These are phyloP conservation scores for Drosophila repletoides DNA, from an alignment of 1,140 invertebrate genomes.

Conservation along the genomic window DNA sequence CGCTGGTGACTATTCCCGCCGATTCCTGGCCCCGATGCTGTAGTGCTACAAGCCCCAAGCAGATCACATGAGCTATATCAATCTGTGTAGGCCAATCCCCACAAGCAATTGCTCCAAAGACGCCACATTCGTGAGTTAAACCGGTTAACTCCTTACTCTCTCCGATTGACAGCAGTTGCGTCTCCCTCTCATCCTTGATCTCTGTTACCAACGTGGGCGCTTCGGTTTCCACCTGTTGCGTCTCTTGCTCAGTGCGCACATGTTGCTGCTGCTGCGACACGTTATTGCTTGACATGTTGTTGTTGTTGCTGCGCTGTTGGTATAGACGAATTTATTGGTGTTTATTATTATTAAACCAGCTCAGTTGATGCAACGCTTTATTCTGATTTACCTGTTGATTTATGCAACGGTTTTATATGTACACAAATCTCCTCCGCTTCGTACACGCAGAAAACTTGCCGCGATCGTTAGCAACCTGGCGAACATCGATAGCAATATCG, in stretches of 20 bases:
- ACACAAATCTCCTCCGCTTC: conserved; percentile 54
- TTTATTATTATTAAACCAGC: conserved; percentile 18
- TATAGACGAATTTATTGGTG: neutral
- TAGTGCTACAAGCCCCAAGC: conserved; percentile 94
- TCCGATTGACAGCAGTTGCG: conserved; percentile 50
- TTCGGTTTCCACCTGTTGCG: conserved; percentile 61
- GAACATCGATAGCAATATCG: conserved; percentile 8
- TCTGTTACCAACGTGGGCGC: conserved; percentile 23
- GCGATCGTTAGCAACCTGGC: conserved; percentile 22
- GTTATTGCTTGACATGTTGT: conserved; percentile 56
- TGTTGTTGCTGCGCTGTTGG: conserved; percentile 20
- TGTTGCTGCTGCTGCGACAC: conserved; percentile 35
- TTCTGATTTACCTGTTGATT: conserved; percentile 72
- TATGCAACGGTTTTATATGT: conserved; percentile 75
- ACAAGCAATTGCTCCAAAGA: conserved; percentile 95
- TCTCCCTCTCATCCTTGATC: too few species aligned
- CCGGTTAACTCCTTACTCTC: conserved; percentile 84
- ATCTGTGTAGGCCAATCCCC: conserved; percentile 92
- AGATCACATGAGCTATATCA: conserved; percentile 90
- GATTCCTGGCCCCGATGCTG: conserved; percentile 99
- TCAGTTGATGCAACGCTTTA: conserved; percentile 19
- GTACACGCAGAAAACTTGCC: conserved; percentile 40
- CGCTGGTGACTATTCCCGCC: conserved; percentile 97
- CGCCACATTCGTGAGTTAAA: conserved; percentile 95
- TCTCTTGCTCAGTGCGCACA: conserved; percentile 43